Conservation (phyloP, 2,113 vertebrate species). For the Grus americana region DNA sequence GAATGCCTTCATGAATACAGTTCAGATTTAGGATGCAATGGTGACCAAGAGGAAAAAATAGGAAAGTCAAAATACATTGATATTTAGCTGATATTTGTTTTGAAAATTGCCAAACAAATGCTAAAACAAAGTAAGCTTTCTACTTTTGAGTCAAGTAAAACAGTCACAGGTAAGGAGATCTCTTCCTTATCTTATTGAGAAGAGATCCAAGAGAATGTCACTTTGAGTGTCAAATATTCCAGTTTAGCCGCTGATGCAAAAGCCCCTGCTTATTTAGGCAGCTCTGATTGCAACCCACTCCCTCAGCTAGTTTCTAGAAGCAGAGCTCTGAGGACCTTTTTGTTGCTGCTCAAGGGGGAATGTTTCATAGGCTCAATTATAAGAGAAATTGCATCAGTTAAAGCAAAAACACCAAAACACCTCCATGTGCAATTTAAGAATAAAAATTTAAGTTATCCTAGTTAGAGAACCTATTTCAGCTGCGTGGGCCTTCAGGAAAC, state of each 20-base stretch:
- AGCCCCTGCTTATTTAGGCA: background rate
- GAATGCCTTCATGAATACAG: background rate
- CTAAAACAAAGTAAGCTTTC: background rate
- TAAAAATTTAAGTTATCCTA: background rate
- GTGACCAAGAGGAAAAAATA: background rate
- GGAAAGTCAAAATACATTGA: background rate
- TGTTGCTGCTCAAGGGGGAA: background rate
- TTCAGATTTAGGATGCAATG: background rate
- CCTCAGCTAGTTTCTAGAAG: background rate
- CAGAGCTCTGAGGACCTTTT: background rate
- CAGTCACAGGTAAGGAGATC: background rate
- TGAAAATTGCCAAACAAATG: background rate
- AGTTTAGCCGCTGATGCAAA: background rate
- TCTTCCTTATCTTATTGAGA: background rate
- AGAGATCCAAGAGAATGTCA: background rate
- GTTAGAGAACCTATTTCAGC: background rate
- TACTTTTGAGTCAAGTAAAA: background rate
- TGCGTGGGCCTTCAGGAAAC: background rate
- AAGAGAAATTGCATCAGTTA: background rate
- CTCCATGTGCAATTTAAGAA: background rate
- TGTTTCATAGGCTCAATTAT: background rate
- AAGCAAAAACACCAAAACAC: background rate
- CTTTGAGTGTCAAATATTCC: background rate
- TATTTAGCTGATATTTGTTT: background rate
- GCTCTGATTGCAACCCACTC: background rate